These are phyloP conservation scores for Erythrocebus patas DNA, from an alignment of 2,113 vertebrate species.

Conservation along the genomic window DNA sequence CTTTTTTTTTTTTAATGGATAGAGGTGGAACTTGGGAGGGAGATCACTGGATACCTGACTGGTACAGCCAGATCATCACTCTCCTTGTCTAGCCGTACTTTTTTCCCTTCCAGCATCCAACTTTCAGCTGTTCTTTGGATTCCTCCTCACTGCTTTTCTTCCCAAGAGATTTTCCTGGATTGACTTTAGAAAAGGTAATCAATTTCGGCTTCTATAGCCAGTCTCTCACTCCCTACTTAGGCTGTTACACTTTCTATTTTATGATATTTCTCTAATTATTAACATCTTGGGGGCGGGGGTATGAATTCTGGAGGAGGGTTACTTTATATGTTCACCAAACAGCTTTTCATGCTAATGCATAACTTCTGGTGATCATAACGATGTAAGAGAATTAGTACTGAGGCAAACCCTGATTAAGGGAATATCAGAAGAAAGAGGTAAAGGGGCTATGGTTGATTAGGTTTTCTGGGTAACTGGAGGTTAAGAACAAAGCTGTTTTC, in stretches of 20 bases:
- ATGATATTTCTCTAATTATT: not conserved
- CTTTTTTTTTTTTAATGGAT: not conserved
- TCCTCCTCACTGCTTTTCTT: not conserved
- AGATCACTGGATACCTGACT: not conserved
- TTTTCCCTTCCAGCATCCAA: not conserved
- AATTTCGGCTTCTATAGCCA: not conserved
- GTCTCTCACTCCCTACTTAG: not conserved
- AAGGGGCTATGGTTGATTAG: not conserved
- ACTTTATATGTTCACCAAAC: conserved; percentile 17
- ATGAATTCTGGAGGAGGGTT: not conserved
- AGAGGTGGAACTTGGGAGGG: not conserved
- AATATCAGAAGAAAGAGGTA: not conserved
- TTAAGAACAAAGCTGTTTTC: conserved; percentile 49
- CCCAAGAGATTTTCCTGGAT: not conserved
- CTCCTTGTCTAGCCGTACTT: not conserved
- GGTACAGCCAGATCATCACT: not conserved
- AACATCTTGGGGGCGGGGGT: not conserved
- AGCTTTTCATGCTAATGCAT: conserved; percentile 31
- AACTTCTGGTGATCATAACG: conserved; percentile 4
- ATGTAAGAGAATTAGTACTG: conserved; percentile 32
- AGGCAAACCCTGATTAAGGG: not conserved
- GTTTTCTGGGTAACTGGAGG: conserved; percentile 37
- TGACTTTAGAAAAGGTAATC: not conserved
- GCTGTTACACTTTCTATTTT: not conserved
- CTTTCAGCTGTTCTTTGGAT: not conserved